A percentile compares a stretch with the other conserved stretches of the same genome.
phyloP scores from a whole-genome alignment of 2,113 vertebrate species.

The Apeltes quadracus region DNA sequence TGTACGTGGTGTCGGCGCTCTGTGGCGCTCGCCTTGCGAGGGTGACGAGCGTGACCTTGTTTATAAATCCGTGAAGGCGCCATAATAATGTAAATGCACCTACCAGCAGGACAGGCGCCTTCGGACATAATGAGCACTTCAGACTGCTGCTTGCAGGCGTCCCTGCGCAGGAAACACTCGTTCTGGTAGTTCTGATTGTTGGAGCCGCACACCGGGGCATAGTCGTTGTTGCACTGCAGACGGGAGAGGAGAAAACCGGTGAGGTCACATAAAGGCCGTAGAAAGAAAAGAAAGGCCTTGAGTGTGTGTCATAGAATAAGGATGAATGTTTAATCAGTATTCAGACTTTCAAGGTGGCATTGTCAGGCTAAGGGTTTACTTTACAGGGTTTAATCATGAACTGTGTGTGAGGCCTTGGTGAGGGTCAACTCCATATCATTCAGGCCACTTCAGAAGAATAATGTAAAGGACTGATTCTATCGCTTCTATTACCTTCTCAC shows the following conservation, averaged over 20 bases:
- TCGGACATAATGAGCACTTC: slow-evolving; percentile 93
- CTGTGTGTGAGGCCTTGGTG: background rate
- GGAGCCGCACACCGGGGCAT: slow-evolving; percentile 97
- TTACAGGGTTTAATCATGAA: background rate
- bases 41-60: background rate
- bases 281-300: background rate
- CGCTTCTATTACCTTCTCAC: background rate
- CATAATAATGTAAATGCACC: slow-evolving; percentile 53
- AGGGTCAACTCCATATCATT: slow-evolving; percentile 13
- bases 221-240: slow-evolving; percentile 94
- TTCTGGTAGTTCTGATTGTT: slow-evolving; percentile 98
- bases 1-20: slow-evolving; percentile 1
- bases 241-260: slow-evolving; percentile 13
- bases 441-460: background rate
- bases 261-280: background rate
- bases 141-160: slow-evolving; percentile 97
- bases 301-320: background rate
- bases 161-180: slow-evolving; percentile 94
- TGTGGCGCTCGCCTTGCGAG: background rate
- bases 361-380: background rate
- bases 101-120: slow-evolving; percentile 94
- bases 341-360: background rate
- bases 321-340: background rate
- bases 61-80: background rate
- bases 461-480: background rate